phyloP scores from a whole-genome alignment of 2,797 vertebrate genomes.

The Anguilla anguilla region DNA sequence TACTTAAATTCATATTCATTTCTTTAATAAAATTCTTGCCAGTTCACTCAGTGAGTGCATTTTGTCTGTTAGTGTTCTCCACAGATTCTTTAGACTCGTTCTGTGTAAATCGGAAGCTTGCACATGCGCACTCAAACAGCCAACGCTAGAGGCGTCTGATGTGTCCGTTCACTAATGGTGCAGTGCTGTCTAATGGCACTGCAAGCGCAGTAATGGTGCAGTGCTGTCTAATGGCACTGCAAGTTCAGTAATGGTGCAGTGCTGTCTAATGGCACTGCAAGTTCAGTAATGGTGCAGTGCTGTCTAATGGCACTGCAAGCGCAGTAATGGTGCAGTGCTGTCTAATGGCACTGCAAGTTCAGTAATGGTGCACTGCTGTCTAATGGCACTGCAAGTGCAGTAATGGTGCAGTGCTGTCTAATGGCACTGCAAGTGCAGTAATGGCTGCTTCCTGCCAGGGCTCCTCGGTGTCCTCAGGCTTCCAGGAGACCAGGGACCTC shows the following conservation, averaged over 20 bases:
- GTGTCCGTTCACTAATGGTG: not conserved
- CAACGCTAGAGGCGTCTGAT: not conserved
- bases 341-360: not conserved
- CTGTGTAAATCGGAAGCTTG: not conserved
- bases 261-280: not conserved
- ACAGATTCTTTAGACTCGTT: not conserved
- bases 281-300: not conserved
- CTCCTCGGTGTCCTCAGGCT: conserved; percentile 66
- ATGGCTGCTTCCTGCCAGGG: conserved; percentile 56
- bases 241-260: not conserved
- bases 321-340: not conserved
- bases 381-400: not conserved
- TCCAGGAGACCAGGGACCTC: conserved; percentile 75
- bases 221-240: not conserved
- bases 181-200: not conserved
- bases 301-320: too few relatives aligned
- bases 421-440: not conserved
- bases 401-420: not conserved
- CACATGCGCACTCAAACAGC: not conserved
- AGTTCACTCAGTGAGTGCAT: not conserved
- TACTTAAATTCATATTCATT: not conserved
- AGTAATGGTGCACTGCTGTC: not conserved
- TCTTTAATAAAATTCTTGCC: not conserved
- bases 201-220: not conserved
- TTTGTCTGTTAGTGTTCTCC: not conserved